Percentiles rank a stretch among this genome's conserved stretches.
Conservation (phyloP, 2,888 invertebrate species). For the Pimpla rufipes region DNA sequence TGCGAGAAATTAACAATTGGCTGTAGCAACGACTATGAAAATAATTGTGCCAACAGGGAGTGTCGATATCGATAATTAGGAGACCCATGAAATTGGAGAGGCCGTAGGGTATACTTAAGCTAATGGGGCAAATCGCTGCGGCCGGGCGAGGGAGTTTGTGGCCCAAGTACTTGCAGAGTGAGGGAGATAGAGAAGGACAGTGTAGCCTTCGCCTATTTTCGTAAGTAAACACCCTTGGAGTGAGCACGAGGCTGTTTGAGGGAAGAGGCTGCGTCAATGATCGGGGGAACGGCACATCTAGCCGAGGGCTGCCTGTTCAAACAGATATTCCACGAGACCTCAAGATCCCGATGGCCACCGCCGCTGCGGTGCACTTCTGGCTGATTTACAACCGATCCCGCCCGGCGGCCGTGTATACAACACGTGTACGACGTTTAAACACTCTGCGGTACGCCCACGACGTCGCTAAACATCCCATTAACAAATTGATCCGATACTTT, state of each 20-base stretch:
- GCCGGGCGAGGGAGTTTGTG: neutral
- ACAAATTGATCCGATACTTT: slow-evolving; percentile 63
- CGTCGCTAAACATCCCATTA: slow-evolving; percentile 67
- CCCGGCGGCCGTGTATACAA: slow-evolving; percentile 76
- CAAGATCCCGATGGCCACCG: slow-evolving; percentile 56
- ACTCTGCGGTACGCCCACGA: slow-evolving; percentile 74
- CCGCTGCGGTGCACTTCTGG: slow-evolving; percentile 76
- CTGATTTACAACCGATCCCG: slow-evolving; percentile 78
- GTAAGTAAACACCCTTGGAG: slow-evolving; percentile 56
- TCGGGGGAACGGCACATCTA: slow-evolving; percentile 26
- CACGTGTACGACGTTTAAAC: slow-evolving; percentile 79
- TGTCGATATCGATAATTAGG: neutral
- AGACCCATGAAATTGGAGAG: neutral
- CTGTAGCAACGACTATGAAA: neutral
- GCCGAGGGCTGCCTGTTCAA: slow-evolving; percentile 72
- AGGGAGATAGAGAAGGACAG: neutral
- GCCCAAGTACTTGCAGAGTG: no score
- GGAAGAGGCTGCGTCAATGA: slow-evolving; percentile 40
- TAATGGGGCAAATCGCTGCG: slow-evolving; percentile 31
- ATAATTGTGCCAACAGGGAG: neutral
- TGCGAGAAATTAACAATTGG: neutral
- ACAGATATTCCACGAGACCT: slow-evolving; percentile 69
- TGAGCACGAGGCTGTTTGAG: slow-evolving; percentile 44
- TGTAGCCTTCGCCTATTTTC: slow-evolving; percentile 59
- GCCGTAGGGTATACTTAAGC: neutral